A percentile compares a stretch with the other conserved stretches of the same genome.
phyloP scores from a whole-genome alignment of 2,797 vertebrate genomes.

The Xenops minutus region DNA sequence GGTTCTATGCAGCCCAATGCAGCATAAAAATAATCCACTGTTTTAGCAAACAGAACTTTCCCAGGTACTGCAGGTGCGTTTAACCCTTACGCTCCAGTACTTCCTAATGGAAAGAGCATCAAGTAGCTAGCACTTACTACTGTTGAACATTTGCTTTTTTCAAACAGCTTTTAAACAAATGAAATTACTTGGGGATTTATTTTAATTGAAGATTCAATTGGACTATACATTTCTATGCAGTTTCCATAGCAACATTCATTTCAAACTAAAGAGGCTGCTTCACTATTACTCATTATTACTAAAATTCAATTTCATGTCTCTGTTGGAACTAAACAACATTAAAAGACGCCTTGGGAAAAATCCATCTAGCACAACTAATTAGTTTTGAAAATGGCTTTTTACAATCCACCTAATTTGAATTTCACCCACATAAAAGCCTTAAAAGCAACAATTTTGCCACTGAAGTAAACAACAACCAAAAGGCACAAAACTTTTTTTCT shows the following conservation, averaged over 20 bases:
- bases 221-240: conserved; percentile 66
- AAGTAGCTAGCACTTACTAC: conserved; percentile 36
- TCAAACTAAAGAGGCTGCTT: conserved; percentile 70
- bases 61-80: neutral
- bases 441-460: conserved; percentile 52
- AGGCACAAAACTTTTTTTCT: conserved; percentile 27
- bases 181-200: conserved; percentile 72
- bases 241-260: conserved; percentile 77
- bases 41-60: conserved; percentile 27
- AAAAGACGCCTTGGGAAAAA: conserved; percentile 67
- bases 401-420: conserved; percentile 71
- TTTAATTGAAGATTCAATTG: conserved; percentile 75
- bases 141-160: conserved; percentile 18
- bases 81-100: neutral
- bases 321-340: conserved; percentile 74
- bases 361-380: conserved; percentile 75
- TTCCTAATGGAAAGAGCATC: conserved; percentile 4
- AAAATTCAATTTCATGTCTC: conserved; percentile 78
- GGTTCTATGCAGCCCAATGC: neutral
- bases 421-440: conserved; percentile 53
- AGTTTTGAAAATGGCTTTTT: conserved; percentile 70
- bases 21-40: neutral
- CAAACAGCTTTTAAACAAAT: conserved; percentile 70
- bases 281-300: conserved; percentile 79
- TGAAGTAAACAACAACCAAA: conserved; percentile 54